Percentiles rank a stretch among this genome's conserved stretches.
Conservation (phyloP, 2,113 vertebrate species). For the Rhinopomastus cyanomelas region DNA sequence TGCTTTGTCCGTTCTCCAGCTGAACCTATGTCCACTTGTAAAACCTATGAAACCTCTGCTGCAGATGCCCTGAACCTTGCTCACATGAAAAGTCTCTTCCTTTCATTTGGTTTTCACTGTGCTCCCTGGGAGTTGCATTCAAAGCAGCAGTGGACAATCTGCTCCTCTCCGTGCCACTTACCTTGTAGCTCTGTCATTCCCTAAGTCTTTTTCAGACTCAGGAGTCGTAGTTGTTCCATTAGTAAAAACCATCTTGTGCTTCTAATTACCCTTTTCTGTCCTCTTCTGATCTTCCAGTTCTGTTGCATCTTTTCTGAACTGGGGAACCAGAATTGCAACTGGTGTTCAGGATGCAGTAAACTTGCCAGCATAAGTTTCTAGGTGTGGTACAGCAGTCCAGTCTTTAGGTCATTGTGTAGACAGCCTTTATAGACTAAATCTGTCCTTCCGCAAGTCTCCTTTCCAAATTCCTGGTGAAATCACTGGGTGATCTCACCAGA, state of each 20-base stretch:
- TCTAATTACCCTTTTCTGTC: background rate
- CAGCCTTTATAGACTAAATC: background rate
- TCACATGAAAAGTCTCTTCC: background rate
- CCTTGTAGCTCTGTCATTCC: background rate
- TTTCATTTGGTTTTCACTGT: background rate
- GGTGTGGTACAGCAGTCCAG: background rate
- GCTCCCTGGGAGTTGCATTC: background rate
- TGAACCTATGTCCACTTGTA: background rate
- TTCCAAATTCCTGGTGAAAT: background rate
- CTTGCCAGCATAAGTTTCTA: background rate
- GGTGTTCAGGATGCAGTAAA: background rate
- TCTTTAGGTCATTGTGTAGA: background rate
- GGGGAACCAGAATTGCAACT: background rate
- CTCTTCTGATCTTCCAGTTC: background rate
- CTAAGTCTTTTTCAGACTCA: background rate
- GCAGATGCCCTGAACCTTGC: background rate
- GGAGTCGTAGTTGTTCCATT: background rate
- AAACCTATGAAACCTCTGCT: background rate
- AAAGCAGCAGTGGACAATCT: background rate
- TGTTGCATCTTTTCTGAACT: background rate
- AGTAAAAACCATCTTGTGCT: background rate
- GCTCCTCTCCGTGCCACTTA: background rate
- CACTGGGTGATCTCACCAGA: background rate
- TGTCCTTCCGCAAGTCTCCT: background rate
- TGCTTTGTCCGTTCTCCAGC: background rate